Conservation (phyloP, 2,113 vertebrate species). For the Microcebus ravelobensis region DNA sequence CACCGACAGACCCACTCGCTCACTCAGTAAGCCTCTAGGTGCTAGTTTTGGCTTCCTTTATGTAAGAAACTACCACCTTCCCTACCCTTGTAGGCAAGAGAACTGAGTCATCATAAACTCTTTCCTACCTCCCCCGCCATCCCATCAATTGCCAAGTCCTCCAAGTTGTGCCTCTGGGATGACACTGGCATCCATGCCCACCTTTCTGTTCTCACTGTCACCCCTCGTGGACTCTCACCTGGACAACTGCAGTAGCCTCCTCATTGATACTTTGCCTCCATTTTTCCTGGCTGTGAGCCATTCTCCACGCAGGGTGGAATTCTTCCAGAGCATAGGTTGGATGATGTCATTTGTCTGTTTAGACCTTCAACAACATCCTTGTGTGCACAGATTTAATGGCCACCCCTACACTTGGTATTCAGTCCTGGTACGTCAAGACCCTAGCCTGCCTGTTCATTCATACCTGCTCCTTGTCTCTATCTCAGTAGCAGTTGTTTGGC, state of each 20-base stretch:
- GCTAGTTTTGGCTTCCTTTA: not conserved
- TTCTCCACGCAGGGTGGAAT: conserved; percentile 38
- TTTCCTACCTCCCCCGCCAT: not conserved
- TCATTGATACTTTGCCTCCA: not conserved
- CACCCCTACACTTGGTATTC: conserved; percentile 27
- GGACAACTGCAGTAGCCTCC: conserved; percentile 32
- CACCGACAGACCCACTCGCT: not conserved
- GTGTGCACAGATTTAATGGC: conserved; percentile 43
- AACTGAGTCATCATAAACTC: not conserved
- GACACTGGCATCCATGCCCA: not conserved
- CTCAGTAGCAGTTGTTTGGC: not conserved
- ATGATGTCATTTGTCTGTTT: conserved; percentile 61
- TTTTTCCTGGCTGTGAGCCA: conserved; percentile 30
- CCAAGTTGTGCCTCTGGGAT: not conserved
- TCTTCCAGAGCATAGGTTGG: conserved; percentile 51
- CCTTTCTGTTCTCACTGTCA: not conserved
- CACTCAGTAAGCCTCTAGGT: not conserved
- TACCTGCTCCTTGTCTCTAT: not conserved
- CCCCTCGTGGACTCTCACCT: not conserved
- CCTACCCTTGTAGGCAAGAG: conserved; percentile 16
- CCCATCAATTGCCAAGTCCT: not conserved
- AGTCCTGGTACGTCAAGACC: not conserved
- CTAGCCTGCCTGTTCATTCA: not conserved
- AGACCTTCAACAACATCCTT: conserved; percentile 33
- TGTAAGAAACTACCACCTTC: not conserved